Evolutionary conservation across 2,888 invertebrate species (phyloP), one percentile per base, ranked within the genome.

Genomic region (Heliconius charithonia): DNA sequence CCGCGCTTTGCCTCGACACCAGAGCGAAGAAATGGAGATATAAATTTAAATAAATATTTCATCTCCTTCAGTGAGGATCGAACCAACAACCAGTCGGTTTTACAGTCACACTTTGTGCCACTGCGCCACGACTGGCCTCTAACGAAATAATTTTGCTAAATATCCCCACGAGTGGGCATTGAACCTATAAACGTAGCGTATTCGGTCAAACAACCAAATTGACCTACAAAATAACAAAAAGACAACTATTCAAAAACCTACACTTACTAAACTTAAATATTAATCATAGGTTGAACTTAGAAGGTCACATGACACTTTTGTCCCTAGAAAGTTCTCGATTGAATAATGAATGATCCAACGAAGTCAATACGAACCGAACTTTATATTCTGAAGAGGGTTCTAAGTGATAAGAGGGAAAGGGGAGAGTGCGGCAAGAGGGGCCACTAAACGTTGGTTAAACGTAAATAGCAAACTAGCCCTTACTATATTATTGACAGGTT

Each of bases 321-420:
- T 72, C 72, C 72, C 72, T 16, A 32, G 59, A 59, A 72, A 72
- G 13, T 72, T 72, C 56, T 32, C 32, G 16, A 56, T 72, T 72
- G 59, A 72, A 72, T 72, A 72, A 72, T 72, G 59, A 59, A 72
- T 72, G 72, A 72, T 25, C 32, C 32, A 7, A 72, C 32, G 72
- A 72, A 59, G 72, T 59, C 72, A 72, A 72, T 72, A 72, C 7
- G 41, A 25, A 72, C 59, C 72, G 4, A 72, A 72, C 32, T 59
- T 59, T 72, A 37, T 72, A 72, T 72, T 59, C 59, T 37, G 56
- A 72, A 56, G 72, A 56, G 72, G 59, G 27, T 51, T 66, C 22
- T 3, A 69, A 25, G 41, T 67, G 69, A 69, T 69, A 41, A 41
- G 25, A n/a, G 69, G 69, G 12, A 16, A 22, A 69, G 25, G 41